phyloP scores from a whole-genome alignment of 2,888 invertebrate species.

The Leucophenga maculata region DNA sequence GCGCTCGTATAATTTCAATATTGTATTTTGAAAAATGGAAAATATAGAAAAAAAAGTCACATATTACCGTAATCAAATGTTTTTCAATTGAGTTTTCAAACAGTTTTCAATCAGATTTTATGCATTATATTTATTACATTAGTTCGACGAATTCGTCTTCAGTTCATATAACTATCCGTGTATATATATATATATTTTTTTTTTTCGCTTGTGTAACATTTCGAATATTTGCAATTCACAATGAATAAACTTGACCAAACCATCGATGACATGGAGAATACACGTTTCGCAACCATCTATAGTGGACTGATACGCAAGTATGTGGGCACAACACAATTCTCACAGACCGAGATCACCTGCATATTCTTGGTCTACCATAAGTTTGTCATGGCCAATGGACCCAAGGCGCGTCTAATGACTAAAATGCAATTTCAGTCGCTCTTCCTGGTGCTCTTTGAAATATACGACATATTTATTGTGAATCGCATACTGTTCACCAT shows the following conservation, averaged over 20 bases:
- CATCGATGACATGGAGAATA: conserved; percentile 79
- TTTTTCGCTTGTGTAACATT: too few species aligned
- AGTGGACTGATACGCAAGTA: conserved; percentile 74
- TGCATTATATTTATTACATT: too few species aligned
- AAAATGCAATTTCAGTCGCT: conserved; percentile 76
- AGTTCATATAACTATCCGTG: too few species aligned
- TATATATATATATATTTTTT: too few species aligned
- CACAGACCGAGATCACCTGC: conserved; percentile 76
- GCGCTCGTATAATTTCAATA: too few species aligned
- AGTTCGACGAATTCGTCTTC: too few species aligned
- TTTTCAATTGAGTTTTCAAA: too few species aligned
- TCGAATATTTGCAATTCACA: not conserved
- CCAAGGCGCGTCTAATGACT: conserved; percentile 67
- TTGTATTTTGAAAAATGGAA: too few species aligned
- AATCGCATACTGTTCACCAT: conserved; percentile 77
- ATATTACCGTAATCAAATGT: too few species aligned
- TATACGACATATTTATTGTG: conserved; percentile 80
- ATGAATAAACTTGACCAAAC: not conserved
- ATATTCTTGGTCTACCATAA: conserved; percentile 73
- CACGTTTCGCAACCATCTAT: conserved; percentile 77
- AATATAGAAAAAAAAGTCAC: too few species aligned
- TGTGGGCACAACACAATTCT: conserved; percentile 76
- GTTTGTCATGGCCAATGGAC: conserved; percentile 70
- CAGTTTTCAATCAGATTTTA: too few species aligned
- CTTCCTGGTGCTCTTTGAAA: conserved; percentile 77